Conservation (phyloP, 2,797 vertebrate species). For the Megaceryle alcyon region DNA sequence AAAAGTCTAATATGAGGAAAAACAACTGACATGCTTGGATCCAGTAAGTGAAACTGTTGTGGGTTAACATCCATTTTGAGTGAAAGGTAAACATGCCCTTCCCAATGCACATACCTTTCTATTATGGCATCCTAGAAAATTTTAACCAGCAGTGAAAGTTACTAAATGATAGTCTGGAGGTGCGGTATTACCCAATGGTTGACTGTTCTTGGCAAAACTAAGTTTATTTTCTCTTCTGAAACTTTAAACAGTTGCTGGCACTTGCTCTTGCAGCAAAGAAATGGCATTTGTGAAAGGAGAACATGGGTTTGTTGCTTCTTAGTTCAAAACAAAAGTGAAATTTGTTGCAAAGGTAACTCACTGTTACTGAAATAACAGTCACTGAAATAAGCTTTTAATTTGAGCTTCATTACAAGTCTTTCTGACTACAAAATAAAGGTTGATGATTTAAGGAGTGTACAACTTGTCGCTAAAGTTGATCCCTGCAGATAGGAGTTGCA, state of each 20-base stretch:
- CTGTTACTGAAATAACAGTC: not conserved
- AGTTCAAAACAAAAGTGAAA: not conserved
- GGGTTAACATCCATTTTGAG: not conserved
- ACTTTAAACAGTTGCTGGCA: not conserved
- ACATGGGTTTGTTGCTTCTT: not conserved
- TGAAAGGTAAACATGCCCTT: slow-evolving; percentile 49
- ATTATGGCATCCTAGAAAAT: slow-evolving; percentile 33
- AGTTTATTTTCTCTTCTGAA: slow-evolving; percentile 18
- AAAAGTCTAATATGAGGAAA: not conserved
- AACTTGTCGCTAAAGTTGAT: not conserved
- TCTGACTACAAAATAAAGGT: not conserved
- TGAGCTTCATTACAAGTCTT: not conserved
- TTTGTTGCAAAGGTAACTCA: not conserved
- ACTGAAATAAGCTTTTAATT: not conserved
- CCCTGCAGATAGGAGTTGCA: not conserved
- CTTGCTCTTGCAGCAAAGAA: not conserved
- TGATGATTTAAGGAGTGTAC: not conserved
- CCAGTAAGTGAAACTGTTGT: not conserved
- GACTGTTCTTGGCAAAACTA: not conserved
- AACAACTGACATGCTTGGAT: not conserved
- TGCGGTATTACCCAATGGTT: not conserved
- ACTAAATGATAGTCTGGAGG: not conserved
- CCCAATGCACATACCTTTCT: slow-evolving; percentile 19
- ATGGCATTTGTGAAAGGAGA: not conserved
- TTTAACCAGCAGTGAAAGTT: slow-evolving; percentile 12